Base-by-base conservation (phyloP, 2,113 vertebrate genomes). In the Pterocles gutturalis region DNA sequence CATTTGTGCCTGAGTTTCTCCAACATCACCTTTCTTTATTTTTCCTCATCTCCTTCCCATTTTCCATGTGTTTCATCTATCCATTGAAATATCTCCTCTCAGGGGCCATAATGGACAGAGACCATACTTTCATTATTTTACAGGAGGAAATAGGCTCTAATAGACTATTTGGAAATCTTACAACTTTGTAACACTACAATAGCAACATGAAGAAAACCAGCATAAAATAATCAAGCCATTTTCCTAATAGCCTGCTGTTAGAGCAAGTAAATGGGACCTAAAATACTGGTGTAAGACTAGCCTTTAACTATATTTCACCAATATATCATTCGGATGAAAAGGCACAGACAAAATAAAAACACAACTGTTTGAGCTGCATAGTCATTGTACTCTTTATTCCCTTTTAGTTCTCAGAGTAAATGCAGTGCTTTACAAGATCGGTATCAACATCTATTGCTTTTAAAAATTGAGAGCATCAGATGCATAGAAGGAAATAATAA, bases 1-100 rank as follows among this genome's bases (percentile, higher is more conserved):
- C 1, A 0, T 49, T 67, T 36, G 36, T 2, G 2, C 4, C 0
- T 21, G 55, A 51, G 48, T 31, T 85, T 55, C 34, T 55, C 70
- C 62, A 80, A 38, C 17, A n/a, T 58, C 18, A 53, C 15, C 19
- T 55, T 38, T 13, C 5, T 29, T 82, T 60, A 60, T 83, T 73
- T 48, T 60, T 76, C 19, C 21, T n/a, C 46, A 70, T 43, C 49
- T 69, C 28, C 28, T 75, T 82, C 38, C n/a, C 17, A 41, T 53
- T 84, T 73, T 60, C 36, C 17, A 34, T 49, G 13, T 41, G 31
- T 65, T 82, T 46, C 21, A 51, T 25, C 25, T 29, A 18, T 46
- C 9, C 20, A 41, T 20, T 25, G 20, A 81, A 65, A 76, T 38
- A 3, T 12, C 24, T 36, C 15, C 31, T 48, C 22, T 64, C 45